Evolutionary conservation across 2,888 invertebrate genomes (phyloP), one percentile per base, ranked within the genome.

Genomic region (Molorchus minor): DNA sequence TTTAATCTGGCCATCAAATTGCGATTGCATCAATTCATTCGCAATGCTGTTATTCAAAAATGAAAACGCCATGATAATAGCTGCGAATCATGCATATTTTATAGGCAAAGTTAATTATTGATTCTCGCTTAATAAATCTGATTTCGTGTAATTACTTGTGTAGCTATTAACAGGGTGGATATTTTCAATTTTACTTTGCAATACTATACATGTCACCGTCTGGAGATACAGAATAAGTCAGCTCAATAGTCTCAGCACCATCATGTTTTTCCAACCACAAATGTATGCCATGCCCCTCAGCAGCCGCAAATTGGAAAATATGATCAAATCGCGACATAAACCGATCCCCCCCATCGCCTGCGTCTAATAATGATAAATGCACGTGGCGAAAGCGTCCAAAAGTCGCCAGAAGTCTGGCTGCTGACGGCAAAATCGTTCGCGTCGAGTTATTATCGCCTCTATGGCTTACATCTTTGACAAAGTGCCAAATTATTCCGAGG

Each of bases 1-100:
- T 79, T 78, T 77, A 75, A 74, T 75, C 69, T 69, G 69, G 67
- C 73, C 74, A 75, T 76, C 74, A 72, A 75, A 75, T 74, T 75
- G 75, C 72, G 77, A 78, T 78, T 75, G 76, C 76, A 76, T 76
- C 76, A 73, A 75, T 74, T 71, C 71, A 68, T 67, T 70, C 64
- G 67, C 62, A 65, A 67, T 65, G 67, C 60, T 68, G 68, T 70
- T 71, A 71, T 71, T 69, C 68, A 71, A 71, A 74, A 72, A 71
- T 72, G 65, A 70, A 71, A 73, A 71, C 59, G 64, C 66, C 65
- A 56, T 61, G 68, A 66, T 69, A 72, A 72, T 72, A 73, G 72
- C 66, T 60, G 58, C 69, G 62, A 70, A 71, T 70, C 71, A 66
- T 71, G 72, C 67, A 71, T 70, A 69, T 71, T 71, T 69, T 67